These are phyloP conservation scores for Lasioglossum malachurum DNA, from an alignment of 2,888 invertebrate genomes.

Conservation along the genomic window DNA sequence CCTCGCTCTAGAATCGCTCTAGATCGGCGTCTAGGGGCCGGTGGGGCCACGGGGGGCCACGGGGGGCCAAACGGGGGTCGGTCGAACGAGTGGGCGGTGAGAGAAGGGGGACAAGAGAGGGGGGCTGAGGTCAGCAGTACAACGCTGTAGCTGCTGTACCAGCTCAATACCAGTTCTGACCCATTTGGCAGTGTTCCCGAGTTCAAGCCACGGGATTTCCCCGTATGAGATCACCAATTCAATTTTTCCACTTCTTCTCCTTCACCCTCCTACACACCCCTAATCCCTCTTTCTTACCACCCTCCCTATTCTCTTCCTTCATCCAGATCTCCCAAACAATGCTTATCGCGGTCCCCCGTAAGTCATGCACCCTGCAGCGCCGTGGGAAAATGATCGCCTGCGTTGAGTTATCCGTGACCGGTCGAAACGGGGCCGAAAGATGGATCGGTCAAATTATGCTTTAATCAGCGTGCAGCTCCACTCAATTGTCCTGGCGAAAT, in stretches of 20 bases:
- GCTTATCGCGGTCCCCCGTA: conserved; percentile 3
- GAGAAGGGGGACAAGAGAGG: conserved; percentile 4
- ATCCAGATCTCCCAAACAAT: neutral
- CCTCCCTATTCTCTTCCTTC: neutral
- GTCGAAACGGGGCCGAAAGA: neutral
- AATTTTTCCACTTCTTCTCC: conserved; percentile 43
- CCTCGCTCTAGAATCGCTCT: conserved; percentile 64
- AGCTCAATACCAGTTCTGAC: conserved; percentile 79
- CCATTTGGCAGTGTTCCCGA: conserved; percentile 83
- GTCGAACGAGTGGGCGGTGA: neutral
- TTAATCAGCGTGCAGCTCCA: neutral
- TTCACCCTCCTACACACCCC: neutral
- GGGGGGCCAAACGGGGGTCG: neutral
- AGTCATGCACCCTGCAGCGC: conserved; percentile 18
- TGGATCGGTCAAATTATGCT: neutral
- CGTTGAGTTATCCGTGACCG: neutral
- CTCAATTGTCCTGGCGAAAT: neutral
- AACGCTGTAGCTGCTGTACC: conserved; percentile 56
- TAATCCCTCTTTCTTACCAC: neutral
- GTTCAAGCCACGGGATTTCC: conserved; percentile 62
- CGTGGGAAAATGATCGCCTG: conserved; percentile 34
- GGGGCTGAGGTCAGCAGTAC: conserved; percentile 61
- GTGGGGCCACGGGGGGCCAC: neutral
- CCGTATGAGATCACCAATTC: conserved; percentile 49
- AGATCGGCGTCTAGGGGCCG: conserved; percentile 58